Percentiles rank a stretch among this genome's conserved stretches.
Conservation (phyloP, 2,888 invertebrate species). For the Catonia carolina region DNA sequence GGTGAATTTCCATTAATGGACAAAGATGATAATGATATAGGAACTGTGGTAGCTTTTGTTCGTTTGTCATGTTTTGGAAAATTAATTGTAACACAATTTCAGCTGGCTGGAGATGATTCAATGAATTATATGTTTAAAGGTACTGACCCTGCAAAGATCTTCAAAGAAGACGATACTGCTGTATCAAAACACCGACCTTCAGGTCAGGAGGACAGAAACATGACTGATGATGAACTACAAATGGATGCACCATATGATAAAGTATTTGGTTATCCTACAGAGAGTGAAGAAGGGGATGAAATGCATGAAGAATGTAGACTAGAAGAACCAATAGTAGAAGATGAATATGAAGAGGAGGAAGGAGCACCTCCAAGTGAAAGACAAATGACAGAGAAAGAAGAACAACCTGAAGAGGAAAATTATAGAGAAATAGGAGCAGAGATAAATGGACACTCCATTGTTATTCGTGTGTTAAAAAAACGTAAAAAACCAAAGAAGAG, state of each 20-base stretch:
- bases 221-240: neutral
- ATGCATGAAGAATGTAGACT: neutral
- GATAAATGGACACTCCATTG: conserved; percentile 30
- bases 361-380: neutral
- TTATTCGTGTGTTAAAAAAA: conserved; percentile 30
- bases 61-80: conserved; percentile 39
- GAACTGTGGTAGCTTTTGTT: conserved; percentile 38
- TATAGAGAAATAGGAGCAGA: conserved; percentile 31
- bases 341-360: neutral
- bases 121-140: conserved; percentile 38
- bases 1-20: conserved; percentile 27
- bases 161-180: neutral
- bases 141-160: conserved; percentile 32
- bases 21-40: conserved; percentile 33
- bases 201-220: neutral
- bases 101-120: conserved; percentile 30
- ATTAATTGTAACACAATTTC: conserved; percentile 38
- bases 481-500: conserved; percentile 20
- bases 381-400: too few species aligned
- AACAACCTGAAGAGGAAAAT: conserved; percentile 13
- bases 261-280: neutral
- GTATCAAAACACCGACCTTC: neutral
- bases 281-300: neutral
- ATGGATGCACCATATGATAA: neutral
- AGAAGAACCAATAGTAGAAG: neutral